Percentiles rank a stretch among this genome's conserved stretches.
Evolutionary conservation across 2,888 invertebrate genomes (phyloP).

Genomic region (Caenorhabditis sp.): DNA sequence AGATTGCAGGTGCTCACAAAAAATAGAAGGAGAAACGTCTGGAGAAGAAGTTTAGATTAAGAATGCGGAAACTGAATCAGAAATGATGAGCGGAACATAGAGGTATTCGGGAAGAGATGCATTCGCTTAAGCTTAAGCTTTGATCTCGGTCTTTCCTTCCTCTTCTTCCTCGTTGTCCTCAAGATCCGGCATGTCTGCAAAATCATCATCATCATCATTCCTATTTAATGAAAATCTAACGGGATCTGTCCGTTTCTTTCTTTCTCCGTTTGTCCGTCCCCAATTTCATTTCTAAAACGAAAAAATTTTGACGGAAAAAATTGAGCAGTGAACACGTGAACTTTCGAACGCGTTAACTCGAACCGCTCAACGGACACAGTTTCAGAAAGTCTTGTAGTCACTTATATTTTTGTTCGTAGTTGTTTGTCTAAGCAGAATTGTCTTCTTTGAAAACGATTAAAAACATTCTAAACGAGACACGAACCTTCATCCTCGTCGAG

Average conservation of each 20-base stretch:
- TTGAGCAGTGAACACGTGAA: no score
- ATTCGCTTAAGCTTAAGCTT: slow-evolving; percentile 10
- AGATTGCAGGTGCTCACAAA: slow-evolving; percentile 27
- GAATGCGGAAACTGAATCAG: background rate
- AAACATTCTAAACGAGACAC: no score
- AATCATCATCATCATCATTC: no score
- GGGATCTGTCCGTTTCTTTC: background rate
- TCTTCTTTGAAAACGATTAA: no score
- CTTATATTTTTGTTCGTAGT: no score
- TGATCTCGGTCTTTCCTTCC: slow-evolving; percentile 29
- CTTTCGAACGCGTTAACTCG: no score
- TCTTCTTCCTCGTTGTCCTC: slow-evolving; percentile 68
- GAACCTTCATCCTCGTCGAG: slow-evolving; percentile 61
- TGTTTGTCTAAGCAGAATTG: no score
- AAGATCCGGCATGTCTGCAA: slow-evolving; percentile 67
- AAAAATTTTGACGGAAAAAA: no score
- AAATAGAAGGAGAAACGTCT: background rate
- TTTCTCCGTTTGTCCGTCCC: slow-evolving; percentile 20
- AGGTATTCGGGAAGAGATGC: background rate
- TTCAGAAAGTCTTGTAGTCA: no score
- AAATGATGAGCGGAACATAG: background rate
- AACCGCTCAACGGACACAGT: no score
- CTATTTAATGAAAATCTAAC: no score
- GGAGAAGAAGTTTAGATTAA: background rate
- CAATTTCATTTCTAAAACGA: no score